Conservation (phyloP, 2,888 invertebrate species). For the Perdita meconis region DNA sequence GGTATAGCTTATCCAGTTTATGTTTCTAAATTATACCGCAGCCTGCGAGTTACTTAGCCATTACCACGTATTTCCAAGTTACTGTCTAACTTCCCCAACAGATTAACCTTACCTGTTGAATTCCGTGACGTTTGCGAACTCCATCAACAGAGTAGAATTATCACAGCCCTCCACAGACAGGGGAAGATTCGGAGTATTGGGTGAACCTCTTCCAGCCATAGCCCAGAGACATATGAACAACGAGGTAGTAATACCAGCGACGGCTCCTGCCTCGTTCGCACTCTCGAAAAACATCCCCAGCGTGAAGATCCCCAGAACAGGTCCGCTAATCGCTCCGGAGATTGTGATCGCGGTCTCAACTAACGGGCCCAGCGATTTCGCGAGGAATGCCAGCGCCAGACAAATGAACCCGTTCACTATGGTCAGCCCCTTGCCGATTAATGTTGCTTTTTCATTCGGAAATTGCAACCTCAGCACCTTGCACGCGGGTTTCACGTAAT, state of each 20-base stretch:
- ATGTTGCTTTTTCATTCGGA: constrained; percentile 90
- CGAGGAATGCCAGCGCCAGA: constrained; percentile 74
- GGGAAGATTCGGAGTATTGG: constrained; percentile 60
- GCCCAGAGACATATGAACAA: constrained; percentile 69
- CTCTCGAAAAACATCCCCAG: constrained; percentile 94
- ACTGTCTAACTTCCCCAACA: too few species aligned
- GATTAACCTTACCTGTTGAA: constrained; percentile 38
- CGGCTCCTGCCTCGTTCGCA: constrained; percentile 87
- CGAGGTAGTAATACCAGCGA: constrained; percentile 71
- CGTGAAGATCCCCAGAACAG: constrained; percentile 93
- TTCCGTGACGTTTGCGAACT: not conserved
- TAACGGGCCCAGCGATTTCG: constrained; percentile 73
- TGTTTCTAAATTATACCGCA: constrained; percentile 5
- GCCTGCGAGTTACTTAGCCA: not conserved
- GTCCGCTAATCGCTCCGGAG: constrained; percentile 94
- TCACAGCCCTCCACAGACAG: constrained; percentile 69
- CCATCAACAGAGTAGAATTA: constrained; percentile 49
- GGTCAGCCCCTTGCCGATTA: constrained; percentile 84
- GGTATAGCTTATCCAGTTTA: not conserved
- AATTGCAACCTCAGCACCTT: constrained; percentile 82
- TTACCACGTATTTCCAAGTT: too few species aligned
- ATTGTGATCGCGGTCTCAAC: constrained; percentile 90
- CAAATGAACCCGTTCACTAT: constrained; percentile 73
- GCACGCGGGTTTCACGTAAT: constrained; percentile 88
- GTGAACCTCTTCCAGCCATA: constrained; percentile 74